Evolutionary conservation across 2,888 invertebrate genomes (phyloP).

Genomic region (Ochropleura plecta): DNA sequence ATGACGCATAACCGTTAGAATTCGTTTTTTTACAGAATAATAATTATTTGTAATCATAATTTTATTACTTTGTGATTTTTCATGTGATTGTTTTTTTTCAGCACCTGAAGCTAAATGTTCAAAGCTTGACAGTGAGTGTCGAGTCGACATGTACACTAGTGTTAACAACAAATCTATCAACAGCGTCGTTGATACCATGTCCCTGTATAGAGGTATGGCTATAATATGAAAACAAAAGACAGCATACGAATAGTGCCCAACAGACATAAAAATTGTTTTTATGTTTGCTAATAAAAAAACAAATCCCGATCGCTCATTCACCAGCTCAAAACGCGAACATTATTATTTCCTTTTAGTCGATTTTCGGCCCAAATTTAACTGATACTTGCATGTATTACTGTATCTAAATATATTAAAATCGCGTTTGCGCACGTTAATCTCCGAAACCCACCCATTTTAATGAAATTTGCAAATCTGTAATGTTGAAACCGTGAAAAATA

Average conservation of each 20-base stretch:
- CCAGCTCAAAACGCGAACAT: background rate
- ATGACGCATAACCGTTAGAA: background rate
- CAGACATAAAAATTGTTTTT: no score
- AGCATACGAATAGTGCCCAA: background rate
- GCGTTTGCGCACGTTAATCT: background rate
- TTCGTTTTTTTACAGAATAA: no score
- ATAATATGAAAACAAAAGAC: background rate
- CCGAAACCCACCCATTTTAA: background rate
- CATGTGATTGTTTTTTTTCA: constrained; percentile 23
- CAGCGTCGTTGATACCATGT: constrained; percentile 53
- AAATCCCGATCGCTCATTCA: background rate
- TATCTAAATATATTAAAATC: background rate
- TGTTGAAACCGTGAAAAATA: background rate
- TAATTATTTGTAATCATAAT: background rate
- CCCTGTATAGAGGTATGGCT: constrained; percentile 20
- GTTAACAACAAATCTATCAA: constrained; percentile 42
- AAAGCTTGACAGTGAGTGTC: background rate
- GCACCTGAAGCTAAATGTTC: constrained; percentile 23
- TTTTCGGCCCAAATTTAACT: background rate
- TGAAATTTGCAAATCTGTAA: background rate
- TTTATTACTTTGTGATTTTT: background rate
- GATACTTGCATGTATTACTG: background rate
- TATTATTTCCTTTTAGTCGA: constrained; percentile 1
- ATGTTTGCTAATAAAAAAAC: background rate
- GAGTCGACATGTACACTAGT: constrained; percentile 20